Evolutionary conservation across 2,113 vertebrate species (phyloP).

Genomic region (Apeltes quadracus): DNA sequence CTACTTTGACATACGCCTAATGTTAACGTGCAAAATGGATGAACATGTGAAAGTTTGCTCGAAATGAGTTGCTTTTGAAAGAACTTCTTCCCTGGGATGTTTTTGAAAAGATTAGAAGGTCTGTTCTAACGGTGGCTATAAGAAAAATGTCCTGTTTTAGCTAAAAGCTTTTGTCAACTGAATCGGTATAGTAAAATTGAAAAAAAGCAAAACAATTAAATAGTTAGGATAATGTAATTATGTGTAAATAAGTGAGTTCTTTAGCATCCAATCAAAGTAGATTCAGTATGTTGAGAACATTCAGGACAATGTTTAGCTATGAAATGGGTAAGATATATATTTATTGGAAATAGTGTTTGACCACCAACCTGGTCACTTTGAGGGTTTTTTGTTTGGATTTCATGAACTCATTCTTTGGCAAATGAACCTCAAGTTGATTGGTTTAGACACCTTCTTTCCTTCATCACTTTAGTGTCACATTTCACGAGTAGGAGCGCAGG

Average conservation of each 20-base stretch:
- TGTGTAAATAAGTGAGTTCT: not conserved
- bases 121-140: not conserved
- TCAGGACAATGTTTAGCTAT: not conserved
- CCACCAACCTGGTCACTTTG: not conserved
- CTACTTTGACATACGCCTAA: not conserved
- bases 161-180: not conserved
- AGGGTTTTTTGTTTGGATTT: not conserved
- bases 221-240: not conserved
- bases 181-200: not conserved
- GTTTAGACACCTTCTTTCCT: not conserved
- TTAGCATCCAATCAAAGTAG: not conserved
- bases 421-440: not conserved
- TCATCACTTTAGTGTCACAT: not conserved
- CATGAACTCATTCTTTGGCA: not conserved
- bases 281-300: not conserved
- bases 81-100: not conserved
- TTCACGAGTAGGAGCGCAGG: not conserved
- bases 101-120: not conserved
- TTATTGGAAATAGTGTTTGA: not conserved
- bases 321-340: not conserved
- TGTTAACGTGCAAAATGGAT: not conserved
- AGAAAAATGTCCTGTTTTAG: not conserved
- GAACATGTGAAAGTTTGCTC: slow-evolving; percentile 2
- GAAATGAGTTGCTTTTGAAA: not conserved
- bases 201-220: not conserved